phyloP scores from a whole-genome alignment of 2,113 vertebrate species.

The Macheiramphus alcinus region DNA sequence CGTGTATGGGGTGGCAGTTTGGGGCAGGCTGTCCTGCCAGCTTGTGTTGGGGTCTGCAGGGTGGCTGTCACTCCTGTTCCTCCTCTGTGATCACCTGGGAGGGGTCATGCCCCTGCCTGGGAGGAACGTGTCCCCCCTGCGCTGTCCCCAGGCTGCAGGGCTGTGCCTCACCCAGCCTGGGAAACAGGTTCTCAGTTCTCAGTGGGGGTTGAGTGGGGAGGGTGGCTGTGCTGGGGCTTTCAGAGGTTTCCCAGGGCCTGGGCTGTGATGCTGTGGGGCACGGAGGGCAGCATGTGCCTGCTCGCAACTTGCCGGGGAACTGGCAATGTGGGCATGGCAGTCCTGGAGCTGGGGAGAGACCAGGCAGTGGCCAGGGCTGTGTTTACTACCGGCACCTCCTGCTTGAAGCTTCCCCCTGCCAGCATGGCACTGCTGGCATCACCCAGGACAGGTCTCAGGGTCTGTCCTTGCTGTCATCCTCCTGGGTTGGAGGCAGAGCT shows the following conservation, averaged over 20 bases:
- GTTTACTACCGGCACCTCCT: neutral
- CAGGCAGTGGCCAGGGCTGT: neutral
- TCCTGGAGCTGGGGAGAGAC: neutral
- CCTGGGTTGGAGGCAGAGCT: neutral
- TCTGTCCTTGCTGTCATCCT: neutral
- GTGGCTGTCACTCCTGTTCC: neutral
- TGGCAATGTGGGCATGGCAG: neutral
- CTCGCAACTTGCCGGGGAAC: neutral
- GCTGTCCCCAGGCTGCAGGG: neutral
- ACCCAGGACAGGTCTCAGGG: accelerated
- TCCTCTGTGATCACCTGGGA: neutral
- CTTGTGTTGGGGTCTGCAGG: neutral
- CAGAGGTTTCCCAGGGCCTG: neutral
- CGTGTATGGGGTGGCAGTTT: neutral
- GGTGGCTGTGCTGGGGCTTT: neutral
- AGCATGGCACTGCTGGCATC: neutral
- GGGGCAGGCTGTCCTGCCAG: accelerated
- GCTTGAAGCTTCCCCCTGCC: neutral
- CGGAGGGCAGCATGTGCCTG: accelerated
- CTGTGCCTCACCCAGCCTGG: constrained; percentile 23
- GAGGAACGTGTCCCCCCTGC: neutral
- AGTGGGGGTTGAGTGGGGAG: neutral
- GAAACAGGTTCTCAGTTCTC: neutral
- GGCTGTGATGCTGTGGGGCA: neutral
- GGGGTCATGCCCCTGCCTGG: neutral